A percentile compares a stretch with the other conserved stretches of the same genome.
These are phyloP conservation scores for Rissa tridactyla DNA, from an alignment of 2,113 vertebrate genomes.

Conservation along the genomic window DNA sequence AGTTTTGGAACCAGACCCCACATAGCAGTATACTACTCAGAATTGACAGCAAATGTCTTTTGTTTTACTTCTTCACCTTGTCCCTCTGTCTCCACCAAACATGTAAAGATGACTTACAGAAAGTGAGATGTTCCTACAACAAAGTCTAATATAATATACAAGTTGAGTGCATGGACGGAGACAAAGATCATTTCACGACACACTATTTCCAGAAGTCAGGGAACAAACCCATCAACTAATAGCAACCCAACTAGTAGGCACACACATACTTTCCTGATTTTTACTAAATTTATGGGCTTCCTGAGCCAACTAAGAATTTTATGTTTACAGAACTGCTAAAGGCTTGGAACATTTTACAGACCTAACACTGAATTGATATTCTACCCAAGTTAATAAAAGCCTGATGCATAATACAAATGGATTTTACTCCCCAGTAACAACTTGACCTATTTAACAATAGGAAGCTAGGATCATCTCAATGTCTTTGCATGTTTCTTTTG, in stretches of 20 bases:
- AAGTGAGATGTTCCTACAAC: not conserved
- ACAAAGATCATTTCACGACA: not conserved
- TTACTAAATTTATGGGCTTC: conserved; percentile 15
- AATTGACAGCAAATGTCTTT: not conserved
- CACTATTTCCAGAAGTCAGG: not conserved
- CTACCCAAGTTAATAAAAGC: conserved; percentile 7
- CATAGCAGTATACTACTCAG: not conserved
- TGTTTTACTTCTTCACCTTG: not conserved
- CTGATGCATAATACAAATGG: not conserved
- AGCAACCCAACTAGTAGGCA: not conserved
- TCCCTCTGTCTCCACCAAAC: not conserved
- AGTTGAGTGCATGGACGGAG: not conserved
- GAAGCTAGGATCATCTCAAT: not conserved
- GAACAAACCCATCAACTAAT: not conserved
- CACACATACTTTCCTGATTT: not conserved
- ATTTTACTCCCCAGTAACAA: not conserved
- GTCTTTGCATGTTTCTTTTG: not conserved
- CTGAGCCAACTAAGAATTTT: not conserved
- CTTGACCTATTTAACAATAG: not conserved
- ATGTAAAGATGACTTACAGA: not conserved
- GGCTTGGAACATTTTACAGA: not conserved
- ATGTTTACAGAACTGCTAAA: conserved; percentile 28
- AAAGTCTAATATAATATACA: not conserved
- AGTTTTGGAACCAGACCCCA: not conserved
- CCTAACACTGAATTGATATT: not conserved